Evolutionary conservation across 2,888 invertebrate species (phyloP).

Genomic region (Sericinus montela): DNA sequence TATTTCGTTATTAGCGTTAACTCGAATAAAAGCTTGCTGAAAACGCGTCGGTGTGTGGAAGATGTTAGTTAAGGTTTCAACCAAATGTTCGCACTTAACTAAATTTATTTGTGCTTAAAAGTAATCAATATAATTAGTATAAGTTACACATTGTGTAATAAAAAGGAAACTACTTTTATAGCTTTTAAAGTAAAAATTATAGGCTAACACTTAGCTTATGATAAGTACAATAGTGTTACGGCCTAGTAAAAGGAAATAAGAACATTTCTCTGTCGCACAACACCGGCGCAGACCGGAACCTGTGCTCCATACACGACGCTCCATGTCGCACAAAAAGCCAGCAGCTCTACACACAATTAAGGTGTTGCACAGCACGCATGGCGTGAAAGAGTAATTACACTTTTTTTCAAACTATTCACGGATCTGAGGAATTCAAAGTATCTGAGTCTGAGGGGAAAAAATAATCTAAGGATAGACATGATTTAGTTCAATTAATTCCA

Average conservation of each 20-base stretch:
- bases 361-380: neutral
- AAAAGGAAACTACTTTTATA: neutral
- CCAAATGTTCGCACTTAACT: too few relatives aligned
- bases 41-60: too few relatives aligned
- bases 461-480: too few relatives aligned
- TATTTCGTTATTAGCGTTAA: too few relatives aligned
- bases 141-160: neutral
- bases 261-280: neutral
- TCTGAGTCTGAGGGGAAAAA: neutral
- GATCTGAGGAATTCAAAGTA: neutral
- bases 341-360: neutral
- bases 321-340: neutral
- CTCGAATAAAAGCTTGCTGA: too few relatives aligned
- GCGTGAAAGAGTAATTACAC: slow-evolving; percentile 3
- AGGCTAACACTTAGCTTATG: neutral
- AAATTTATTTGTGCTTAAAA: too few relatives aligned
- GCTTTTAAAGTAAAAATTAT: neutral
- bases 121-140: too few relatives aligned
- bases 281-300: neutral
- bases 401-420: neutral
- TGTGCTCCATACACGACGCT: neutral
- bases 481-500: too few relatives aligned
- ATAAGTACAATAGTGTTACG: neutral
- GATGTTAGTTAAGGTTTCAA: too few relatives aligned
- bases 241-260: neutral